Evolutionary conservation across 2,888 invertebrate species (phyloP).

Genomic region (Eudasyphora cyanicolor): DNA sequence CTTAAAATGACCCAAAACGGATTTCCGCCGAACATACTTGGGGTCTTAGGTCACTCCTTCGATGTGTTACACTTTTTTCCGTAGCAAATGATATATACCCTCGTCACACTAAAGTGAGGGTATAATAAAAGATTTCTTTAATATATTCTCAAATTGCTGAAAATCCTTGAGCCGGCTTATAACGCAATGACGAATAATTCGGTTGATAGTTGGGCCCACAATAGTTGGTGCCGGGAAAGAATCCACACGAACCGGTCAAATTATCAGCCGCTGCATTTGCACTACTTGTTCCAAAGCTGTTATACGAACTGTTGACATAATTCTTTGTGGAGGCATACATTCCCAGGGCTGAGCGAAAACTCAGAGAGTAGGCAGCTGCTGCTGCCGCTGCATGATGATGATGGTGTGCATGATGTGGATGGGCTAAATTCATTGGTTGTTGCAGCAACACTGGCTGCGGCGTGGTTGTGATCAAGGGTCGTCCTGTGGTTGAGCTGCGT

Average conservation of each 20-base stretch:
- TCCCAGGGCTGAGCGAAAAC: conserved; percentile 76
- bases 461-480: conserved; percentile 73
- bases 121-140: too few species aligned
- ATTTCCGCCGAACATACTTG: too few species aligned
- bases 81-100: too few species aligned
- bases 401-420: conserved; percentile 68
- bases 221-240: conserved; percentile 77
- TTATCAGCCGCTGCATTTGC: conserved; percentile 53
- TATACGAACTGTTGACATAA: conserved; percentile 75
- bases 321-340: conserved; percentile 76
- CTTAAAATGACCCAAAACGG: too few species aligned
- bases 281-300: conserved; percentile 71
- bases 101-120: too few species aligned
- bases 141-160: conserved; percentile 64
- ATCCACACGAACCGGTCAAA: conserved; percentile 72
- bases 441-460: conserved; percentile 75
- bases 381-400: conserved; percentile 65
- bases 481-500: conserved; percentile 73
- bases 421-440: conserved; percentile 70
- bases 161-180: conserved; percentile 67
- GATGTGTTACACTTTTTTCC: too few species aligned
- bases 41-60: too few species aligned
- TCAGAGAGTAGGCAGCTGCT: conserved; percentile 74
- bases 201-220: conserved; percentile 72
- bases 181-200: conserved; percentile 66